Evolutionary conservation across 2,888 invertebrate species (phyloP).

Genomic region (Nomada lathburiana): DNA sequence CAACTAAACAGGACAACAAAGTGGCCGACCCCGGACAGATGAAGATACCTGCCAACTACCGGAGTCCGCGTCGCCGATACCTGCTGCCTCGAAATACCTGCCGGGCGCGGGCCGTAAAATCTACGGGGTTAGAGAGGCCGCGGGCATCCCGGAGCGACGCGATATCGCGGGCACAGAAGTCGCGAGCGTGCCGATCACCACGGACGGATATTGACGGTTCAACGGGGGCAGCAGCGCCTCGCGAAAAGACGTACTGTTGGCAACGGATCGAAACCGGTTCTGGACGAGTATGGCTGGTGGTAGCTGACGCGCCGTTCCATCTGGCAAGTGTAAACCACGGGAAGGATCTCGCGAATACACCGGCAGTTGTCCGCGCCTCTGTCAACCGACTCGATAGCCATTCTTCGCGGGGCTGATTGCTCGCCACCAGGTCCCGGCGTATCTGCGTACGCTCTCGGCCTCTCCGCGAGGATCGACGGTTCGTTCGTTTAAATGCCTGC

Average conservation of each 20-base stretch:
- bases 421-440: slow-evolving; percentile 1
- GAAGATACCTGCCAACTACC: slow-evolving; percentile 52
- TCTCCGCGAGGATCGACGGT: slow-evolving; percentile 14
- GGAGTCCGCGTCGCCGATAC: slow-evolving; percentile 30
- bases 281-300: slow-evolving; percentile 79
- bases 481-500: slow-evolving; percentile 3
- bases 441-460: slow-evolving; percentile 20
- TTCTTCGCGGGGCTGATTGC: slow-evolving; percentile 33
- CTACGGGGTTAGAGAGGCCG: slow-evolving; percentile 27
- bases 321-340: slow-evolving; percentile 74
- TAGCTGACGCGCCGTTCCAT: slow-evolving; percentile 68
- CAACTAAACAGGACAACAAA: slow-evolving; percentile 21
- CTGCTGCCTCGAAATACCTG: slow-evolving; percentile 55
- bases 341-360: slow-evolving; percentile 65
- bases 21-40: slow-evolving; percentile 41
- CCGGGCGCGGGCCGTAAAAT: slow-evolving; percentile 64
- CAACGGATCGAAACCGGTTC: slow-evolving; percentile 78
- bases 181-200: slow-evolving; percentile 13
- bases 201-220: slow-evolving; percentile 63
- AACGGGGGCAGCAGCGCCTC: slow-evolving; percentile 70
- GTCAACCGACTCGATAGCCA: slow-evolving; percentile 31
- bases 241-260: slow-evolving; percentile 74
- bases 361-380: slow-evolving; percentile 50
- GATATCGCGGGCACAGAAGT: slow-evolving; percentile 21
- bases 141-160: slow-evolving; percentile 20